These are phyloP conservation scores for Melanostoma mellinum DNA, from an alignment of 2,888 invertebrate species.

Conservation along the genomic window DNA sequence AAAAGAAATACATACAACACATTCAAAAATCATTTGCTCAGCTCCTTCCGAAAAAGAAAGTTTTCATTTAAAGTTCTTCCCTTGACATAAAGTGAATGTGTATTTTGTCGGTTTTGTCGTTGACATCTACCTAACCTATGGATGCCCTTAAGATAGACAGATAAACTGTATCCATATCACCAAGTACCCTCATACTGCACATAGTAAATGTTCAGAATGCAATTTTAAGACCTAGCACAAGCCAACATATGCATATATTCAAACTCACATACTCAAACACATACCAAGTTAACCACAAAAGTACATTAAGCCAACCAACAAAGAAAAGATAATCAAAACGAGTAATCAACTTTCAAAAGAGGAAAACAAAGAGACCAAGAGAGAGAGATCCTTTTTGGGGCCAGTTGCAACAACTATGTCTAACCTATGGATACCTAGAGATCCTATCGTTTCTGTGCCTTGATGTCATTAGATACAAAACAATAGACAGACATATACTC, in stretches of 20 bases:
- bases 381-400: conserved; percentile 23
- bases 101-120: conserved; percentile 18
- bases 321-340: conserved; percentile 53
- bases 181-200: conserved; percentile 17
- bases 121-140: conserved; percentile 10
- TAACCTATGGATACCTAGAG: not conserved
- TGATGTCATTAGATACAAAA: conserved; percentile 35
- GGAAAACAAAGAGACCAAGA: conserved; percentile 15
- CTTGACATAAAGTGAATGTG: conserved; percentile 3
- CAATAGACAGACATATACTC: conserved; percentile 27
- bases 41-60: not conserved
- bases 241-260: conserved; percentile 25
- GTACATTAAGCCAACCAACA: conserved; percentile 54
- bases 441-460: conserved; percentile 30
- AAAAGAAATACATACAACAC: no score
- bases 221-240: conserved; percentile 11
- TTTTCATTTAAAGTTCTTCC: not conserved
- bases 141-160: conserved; percentile 28
- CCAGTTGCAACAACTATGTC: not conserved
- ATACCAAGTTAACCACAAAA: conserved; percentile 40
- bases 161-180: conserved; percentile 24
- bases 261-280: conserved; percentile 1
- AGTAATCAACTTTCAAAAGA: conserved; percentile 47
- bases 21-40: no score
- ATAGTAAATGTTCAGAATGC: conserved; percentile 37